Evolutionary conservation across 2,797 vertebrate species (phyloP).

Genomic region (Odontamblyopus lacepedii): DNA sequence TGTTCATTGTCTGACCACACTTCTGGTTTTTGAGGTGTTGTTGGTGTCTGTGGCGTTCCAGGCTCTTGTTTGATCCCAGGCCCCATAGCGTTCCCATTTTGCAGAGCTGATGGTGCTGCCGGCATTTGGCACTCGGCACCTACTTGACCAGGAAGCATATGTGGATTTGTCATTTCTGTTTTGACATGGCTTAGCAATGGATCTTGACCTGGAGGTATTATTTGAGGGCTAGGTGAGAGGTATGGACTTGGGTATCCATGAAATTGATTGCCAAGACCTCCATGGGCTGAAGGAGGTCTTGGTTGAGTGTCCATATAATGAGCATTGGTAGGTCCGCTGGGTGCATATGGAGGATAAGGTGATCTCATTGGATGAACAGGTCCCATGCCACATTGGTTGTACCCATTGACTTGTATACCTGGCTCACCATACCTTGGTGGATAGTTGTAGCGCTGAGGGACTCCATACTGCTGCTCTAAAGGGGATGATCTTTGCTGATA

Average conservation of each 20-base stretch:
- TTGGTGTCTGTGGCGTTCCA: slow-evolving; percentile 55
- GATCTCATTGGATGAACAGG: slow-evolving; percentile 76
- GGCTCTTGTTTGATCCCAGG: slow-evolving; percentile 75
- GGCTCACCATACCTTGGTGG: slow-evolving; percentile 82
- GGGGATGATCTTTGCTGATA: slow-evolving; percentile 86
- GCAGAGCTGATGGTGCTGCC: slow-evolving; percentile 68
- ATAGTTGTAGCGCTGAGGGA: slow-evolving; percentile 85
- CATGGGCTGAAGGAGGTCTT: slow-evolving; percentile 76
- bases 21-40: slow-evolving; percentile 83
- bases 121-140: slow-evolving; percentile 76
- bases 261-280: slow-evolving; percentile 77
- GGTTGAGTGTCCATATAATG: slow-evolving; percentile 81
- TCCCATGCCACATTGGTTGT: slow-evolving; percentile 80
- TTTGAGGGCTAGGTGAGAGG: slow-evolving; percentile 71
- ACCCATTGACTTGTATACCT: slow-evolving; percentile 86
- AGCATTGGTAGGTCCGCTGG: slow-evolving; percentile 75
- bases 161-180: slow-evolving; percentile 74
- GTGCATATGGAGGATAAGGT: slow-evolving; percentile 79
- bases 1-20: slow-evolving; percentile 99
- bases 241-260: slow-evolving; percentile 79
- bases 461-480: slow-evolving; percentile 86
- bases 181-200: slow-evolving; percentile 86
- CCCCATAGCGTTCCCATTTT: slow-evolving; percentile 71
- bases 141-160: slow-evolving; percentile 62
- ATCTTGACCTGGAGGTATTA: slow-evolving; percentile 77